phyloP scores from a whole-genome alignment of 2,888 invertebrate genomes.

The Ectropis crepuscularia region DNA sequence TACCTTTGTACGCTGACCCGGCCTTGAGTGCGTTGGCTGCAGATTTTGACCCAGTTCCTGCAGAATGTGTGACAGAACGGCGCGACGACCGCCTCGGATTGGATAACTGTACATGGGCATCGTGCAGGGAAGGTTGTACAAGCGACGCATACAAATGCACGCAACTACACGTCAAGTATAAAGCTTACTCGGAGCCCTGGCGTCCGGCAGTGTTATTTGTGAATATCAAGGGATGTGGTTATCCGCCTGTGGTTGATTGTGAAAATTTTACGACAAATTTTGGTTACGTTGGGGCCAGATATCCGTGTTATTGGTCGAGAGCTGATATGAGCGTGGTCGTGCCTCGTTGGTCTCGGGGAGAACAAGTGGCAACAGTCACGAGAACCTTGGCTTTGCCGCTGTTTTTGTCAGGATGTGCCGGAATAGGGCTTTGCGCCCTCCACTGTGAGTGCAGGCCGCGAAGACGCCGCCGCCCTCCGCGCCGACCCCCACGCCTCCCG shows the following conservation, averaged over 20 bases:
- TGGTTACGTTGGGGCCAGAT: conserved; percentile 88
- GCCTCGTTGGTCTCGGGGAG: conserved; percentile 92
- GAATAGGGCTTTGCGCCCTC: conserved; percentile 93
- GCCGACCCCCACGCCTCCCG: conserved; percentile 86
- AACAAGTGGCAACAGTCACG: conserved; percentile 92
- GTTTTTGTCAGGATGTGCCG: conserved; percentile 93
- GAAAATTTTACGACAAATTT: conserved; percentile 89
- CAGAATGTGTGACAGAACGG: conserved; percentile 89
- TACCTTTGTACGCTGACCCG: conserved; percentile 80
- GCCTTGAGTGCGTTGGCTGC: conserved; percentile 87
- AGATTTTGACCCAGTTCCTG: conserved; percentile 90
- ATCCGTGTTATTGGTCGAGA: conserved; percentile 89
- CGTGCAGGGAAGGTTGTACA: conserved; percentile 92
- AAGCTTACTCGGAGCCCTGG: conserved; percentile 76
- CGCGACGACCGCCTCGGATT: conserved; percentile 89
- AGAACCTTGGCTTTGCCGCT: conserved; percentile 94
- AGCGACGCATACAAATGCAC: conserved; percentile 90
- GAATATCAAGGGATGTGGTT: conserved; percentile 94
- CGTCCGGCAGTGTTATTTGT: conserved; percentile 88
- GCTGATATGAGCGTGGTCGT: conserved; percentile 93
- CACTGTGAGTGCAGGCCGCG: conserved; percentile 93
- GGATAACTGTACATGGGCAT: conserved; percentile 92
- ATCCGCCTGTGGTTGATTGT: conserved; percentile 91
- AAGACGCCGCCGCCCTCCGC: conserved; percentile 87
- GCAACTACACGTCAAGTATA: conserved; percentile 87